Base-by-base conservation (phyloP, 2,113 vertebrate species). In the Turnix velox region DNA sequence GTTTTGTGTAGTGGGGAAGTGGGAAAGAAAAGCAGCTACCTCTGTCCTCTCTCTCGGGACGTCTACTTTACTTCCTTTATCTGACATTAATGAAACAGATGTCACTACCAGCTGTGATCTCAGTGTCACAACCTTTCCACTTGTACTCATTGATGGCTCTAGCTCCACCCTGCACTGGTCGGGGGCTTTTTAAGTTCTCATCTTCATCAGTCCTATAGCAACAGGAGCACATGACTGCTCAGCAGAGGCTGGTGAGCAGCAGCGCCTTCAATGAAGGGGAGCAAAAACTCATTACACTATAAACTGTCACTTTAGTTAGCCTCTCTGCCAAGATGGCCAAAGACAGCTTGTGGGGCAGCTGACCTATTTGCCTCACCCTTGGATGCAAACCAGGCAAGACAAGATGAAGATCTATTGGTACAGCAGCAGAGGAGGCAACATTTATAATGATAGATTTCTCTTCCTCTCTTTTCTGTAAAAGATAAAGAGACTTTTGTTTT, bases 401-500 rank as follows among this genome's bases (percentile, higher is more conserved):
- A 93, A 92, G 86, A 94, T 82, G 68, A 81, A 76, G 69, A 88
- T 87, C 81, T 88, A 65, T 23, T 49, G 69, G 77, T 23, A 43
- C 7, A 62, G 66, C 58, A 66, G 58, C 5, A 1, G 40, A 90
- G 18, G 25, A n/a, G 33, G 28, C 33, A 65, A 40, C 54, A 37
- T 87, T 91, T 73, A 76, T 37, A 76, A 68, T 69, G n/a, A 91
- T 45, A 33, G 58, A 93, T 92, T 89, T 73, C 59, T 91, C 71
- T 82, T 91, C 77, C 92, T 62, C 93, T 90, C 45, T 58, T 27
- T 33, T 3, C 30, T 40, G n/a, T n/a, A 59, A 90, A 8, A 95
- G 77, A 91, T 65, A 89, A 87, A 87, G 66, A 84, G 37, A 87
- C 66, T 89, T 93, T 61, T 87, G 73, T 91, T 95, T 93, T 88